Evolutionary conservation across 2,797 vertebrate genomes (phyloP), one percentile per base, ranked within the genome.

Genomic region (Lepus townsendii): DNA sequence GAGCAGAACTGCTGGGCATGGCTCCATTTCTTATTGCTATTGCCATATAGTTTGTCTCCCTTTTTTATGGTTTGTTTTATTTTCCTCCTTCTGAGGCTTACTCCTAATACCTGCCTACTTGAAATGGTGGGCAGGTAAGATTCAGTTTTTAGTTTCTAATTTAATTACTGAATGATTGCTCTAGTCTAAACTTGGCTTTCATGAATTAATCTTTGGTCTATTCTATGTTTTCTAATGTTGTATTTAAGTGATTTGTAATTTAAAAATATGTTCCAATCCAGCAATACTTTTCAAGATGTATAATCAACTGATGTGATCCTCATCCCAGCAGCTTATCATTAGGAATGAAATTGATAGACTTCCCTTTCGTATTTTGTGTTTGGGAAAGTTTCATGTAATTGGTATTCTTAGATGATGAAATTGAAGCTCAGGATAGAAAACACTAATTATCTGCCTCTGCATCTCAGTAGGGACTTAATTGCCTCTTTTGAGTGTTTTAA

Each of bases 141-240:
- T 96, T 93, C 62, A 42, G 47, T 63, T 90, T 79, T 86, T 79
- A 7, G 30, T 82, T 93, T 83, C 24, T 96, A 7, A 88, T 83
- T 60, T 65, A 50, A 79, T 97, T 97, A 95, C 91, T 96, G 90
- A 94, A 94, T 94, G 93, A 93, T 91, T 96, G 93, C 95, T 95
- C 63, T 95, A 86, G 93, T 97, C 90, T 96, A 94, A 96, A 96
- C 38, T 83, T 96, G 65, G 26, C 94, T 76, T 89, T 92, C 57
- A 62, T n/a, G 24, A 38, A 62, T 63, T 78, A 83, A 65, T 73
- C 50, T 93, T 93, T 91, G 91, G 8, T 85, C 60, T 24, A 11
- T 95, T 85, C 54, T 27, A 8, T 95, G 62, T 80, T 66, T 94
- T 90, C 54, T 86, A 90, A 7, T 24, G 22, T 95, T 95, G 19